A percentile compares a stretch with the other conserved stretches of the same genome.
Conservation (phyloP, 2,113 vertebrate genomes). For the Tachysurus vachellii region DNA sequence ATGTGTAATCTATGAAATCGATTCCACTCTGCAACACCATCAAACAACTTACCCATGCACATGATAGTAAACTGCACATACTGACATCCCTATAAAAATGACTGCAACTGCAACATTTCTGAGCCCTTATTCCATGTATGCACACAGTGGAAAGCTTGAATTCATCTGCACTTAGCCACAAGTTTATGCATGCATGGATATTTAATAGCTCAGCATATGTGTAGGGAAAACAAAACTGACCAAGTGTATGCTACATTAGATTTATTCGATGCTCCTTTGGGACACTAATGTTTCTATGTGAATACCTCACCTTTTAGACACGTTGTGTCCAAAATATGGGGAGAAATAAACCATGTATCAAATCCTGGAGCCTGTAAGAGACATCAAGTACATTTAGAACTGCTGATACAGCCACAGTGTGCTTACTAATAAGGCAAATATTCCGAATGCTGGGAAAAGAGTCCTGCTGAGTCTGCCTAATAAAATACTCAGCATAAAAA, state of each 20-base stretch:
- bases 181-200: slow-evolving; percentile 50
- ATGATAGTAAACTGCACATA: slow-evolving; percentile 31
- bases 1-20: neutral
- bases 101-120: slow-evolving; percentile 36
- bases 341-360: slow-evolving; percentile 28
- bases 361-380: neutral
- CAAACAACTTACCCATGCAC: slow-evolving; percentile 25
- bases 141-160: slow-evolving; percentile 49
- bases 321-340: slow-evolving; percentile 32
- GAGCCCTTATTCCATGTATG: slow-evolving; percentile 17
- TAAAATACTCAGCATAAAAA: slow-evolving; percentile 12
- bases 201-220: slow-evolving; percentile 43
- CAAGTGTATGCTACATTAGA: slow-evolving; percentile 37
- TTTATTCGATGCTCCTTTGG: slow-evolving; percentile 34
- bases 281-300: neutral
- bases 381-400: slow-evolving; percentile 2
- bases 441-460: slow-evolving; percentile 12
- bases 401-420: slow-evolving; percentile 20
- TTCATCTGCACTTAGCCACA: slow-evolving; percentile 39
- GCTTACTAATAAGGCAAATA: slow-evolving; percentile 18
- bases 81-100: slow-evolving; percentile 35
- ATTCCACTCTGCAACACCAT: neutral
- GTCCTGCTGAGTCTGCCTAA: slow-evolving; percentile 25
- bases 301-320: slow-evolving; percentile 11
- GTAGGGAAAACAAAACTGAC: slow-evolving; percentile 37